Percentiles rank a stretch among this genome's conserved stretches.
Evolutionary conservation across 2,888 invertebrate species (phyloP).

Genomic region (Maniola hyperantus): DNA sequence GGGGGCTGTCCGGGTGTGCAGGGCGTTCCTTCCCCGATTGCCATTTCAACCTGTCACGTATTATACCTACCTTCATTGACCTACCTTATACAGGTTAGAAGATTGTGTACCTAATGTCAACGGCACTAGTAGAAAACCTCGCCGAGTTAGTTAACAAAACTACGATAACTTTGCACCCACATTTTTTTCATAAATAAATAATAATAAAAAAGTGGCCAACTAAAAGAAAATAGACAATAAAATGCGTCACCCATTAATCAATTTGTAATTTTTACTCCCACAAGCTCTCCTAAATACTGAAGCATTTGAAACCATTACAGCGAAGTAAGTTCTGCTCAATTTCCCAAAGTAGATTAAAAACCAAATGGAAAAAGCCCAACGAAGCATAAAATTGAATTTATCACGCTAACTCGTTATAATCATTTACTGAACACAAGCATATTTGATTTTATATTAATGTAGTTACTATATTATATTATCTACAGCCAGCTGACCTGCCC

Average conservation of each 20-base stretch:
- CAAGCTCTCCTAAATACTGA: neutral
- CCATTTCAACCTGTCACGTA: no score
- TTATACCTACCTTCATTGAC: no score
- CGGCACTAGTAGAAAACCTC: no score
- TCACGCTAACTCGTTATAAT: slow-evolving; percentile 20
- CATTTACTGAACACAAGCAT: slow-evolving; percentile 7
- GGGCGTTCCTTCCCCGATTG: no score
- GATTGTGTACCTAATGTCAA: no score
- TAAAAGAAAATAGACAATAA: neutral
- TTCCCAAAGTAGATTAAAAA: slow-evolving; percentile 23
- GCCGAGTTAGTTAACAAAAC: no score
- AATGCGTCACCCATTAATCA: neutral
- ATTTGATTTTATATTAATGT: neutral
- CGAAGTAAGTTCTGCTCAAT: slow-evolving; percentile 16
- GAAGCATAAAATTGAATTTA: slow-evolving; percentile 20
- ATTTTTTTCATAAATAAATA: no score
- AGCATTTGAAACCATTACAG: slow-evolving; percentile 16
- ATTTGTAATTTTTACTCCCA: neutral
- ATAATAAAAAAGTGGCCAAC: neutral
- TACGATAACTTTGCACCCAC: no score
- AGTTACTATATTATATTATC: neutral
- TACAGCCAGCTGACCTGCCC: neutral
- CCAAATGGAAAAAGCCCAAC: slow-evolving; percentile 19
- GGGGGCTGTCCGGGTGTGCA: no score
- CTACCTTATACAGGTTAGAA: no score